Evolutionary conservation across 2,113 vertebrate genomes (phyloP).

Genomic region (Malurus alboscapulatus): DNA sequence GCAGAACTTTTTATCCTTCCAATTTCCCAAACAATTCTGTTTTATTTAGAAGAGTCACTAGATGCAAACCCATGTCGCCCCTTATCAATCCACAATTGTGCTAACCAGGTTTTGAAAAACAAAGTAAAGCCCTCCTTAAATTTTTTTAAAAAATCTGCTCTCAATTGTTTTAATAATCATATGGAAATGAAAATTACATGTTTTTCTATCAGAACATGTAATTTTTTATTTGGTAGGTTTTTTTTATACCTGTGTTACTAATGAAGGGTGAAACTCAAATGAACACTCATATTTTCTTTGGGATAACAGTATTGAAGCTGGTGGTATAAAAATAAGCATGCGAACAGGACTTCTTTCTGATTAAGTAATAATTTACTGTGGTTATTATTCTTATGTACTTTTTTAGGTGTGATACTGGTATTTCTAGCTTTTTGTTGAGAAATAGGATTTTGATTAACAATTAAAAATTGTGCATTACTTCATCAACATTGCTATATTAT

Average conservation of each 20-base stretch:
- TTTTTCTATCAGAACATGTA: background rate
- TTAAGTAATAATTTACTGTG: background rate
- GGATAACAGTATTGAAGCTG: background rate
- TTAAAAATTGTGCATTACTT: background rate
- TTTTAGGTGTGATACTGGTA: background rate
- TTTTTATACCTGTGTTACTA: slow-evolving; percentile 32
- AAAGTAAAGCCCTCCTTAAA: background rate
- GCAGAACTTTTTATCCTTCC: background rate
- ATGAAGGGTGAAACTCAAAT: slow-evolving; percentile 18
- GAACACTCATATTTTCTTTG: background rate
- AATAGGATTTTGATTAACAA: background rate
- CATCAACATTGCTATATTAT: background rate
- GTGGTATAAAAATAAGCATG: background rate
- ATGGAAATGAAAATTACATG: background rate
- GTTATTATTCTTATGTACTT: background rate
- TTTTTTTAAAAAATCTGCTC: background rate
- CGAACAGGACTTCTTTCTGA: background rate
- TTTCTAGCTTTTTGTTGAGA: background rate
- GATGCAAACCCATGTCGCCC: background rate
- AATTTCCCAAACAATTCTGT: background rate
- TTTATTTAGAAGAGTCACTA: background rate
- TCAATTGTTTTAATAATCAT: slow-evolving; percentile 4
- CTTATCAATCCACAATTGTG: background rate
- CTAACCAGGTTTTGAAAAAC: background rate
- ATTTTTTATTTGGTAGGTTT: background rate